Base-by-base conservation (phyloP, 2,888 invertebrate genomes). In the Orthosia incerta region DNA sequence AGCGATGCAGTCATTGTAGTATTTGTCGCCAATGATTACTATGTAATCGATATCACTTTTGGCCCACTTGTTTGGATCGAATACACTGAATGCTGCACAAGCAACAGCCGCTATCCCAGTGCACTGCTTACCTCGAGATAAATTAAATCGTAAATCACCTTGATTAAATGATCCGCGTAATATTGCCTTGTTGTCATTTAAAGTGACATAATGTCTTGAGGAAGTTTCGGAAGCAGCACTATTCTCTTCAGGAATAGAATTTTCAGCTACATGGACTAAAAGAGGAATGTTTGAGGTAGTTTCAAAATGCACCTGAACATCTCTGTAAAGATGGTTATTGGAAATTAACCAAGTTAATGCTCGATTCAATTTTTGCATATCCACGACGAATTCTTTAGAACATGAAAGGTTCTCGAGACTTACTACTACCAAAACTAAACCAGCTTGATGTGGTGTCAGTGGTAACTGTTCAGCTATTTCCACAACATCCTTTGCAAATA, bases 331-430 rank as follows among this genome's bases (percentile, higher is more conserved):
- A 50, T 50, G 31, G 48, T 59, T 67, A 12, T 67, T 67, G 16
- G 57, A 18, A 48, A 67, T 68, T 68, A 60, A 68, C 67, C 59
- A 68, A 59, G 59, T 68, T 50, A 68, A 50, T 0, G 67, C 59
- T 68, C 1, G 13, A 59, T 59, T 59, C 0, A 68, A 3, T 59
- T 50, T 20, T 48, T 68, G 31, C 12, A 16, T 66, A 31, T 48
- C 67, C 16, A 68, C 59, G 7, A 68, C 59, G 3, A 68, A 68
- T 50, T 68, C 39, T 68, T 68, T 50, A 23, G 67, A 59, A 7
- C 59, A 2, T 20, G 50, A 39, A 13, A 67, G 31, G 39, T 59
- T n/a, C n/a, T 68, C 59, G 16, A 68, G 31, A 51, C 50, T 68
- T 59, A n/a, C n/a, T n/a, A n/a, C n/a, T 2, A 59, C 59, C 9